Percentiles rank a stretch among this genome's conserved stretches.
Conservation (phyloP, 2,888 invertebrate genomes). For the Eristalis arbustorum region DNA sequence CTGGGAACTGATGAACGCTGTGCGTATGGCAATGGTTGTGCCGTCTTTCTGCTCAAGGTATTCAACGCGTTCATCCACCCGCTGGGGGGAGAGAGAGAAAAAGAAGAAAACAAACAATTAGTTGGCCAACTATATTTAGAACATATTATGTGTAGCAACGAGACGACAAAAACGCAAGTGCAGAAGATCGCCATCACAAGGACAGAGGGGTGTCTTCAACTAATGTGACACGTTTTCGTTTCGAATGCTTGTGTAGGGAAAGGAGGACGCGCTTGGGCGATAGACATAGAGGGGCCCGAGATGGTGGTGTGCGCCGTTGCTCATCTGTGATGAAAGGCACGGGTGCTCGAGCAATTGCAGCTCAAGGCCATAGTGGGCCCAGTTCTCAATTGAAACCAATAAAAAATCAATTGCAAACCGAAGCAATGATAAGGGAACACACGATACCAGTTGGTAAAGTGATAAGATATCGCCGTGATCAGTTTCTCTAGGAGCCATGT, state of each 20-base stretch:
- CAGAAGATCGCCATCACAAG: not conserved
- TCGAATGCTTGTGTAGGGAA: not conserved
- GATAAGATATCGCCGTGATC: not conserved
- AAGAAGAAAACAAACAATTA: constrained; percentile 3
- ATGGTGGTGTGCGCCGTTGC: not conserved
- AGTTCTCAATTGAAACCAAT: too few relatives aligned
- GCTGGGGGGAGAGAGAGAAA: constrained; percentile 82
- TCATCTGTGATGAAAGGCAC: too few relatives aligned
- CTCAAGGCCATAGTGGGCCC: too few relatives aligned
- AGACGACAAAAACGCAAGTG: not conserved
- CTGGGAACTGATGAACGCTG: constrained; percentile 94
- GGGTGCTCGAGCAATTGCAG: too few relatives aligned
- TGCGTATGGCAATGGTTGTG: constrained; percentile 89
- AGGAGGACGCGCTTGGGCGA: not conserved
- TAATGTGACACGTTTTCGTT: not conserved
- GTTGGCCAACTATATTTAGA: constrained; percentile 7
- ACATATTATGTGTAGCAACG: not conserved
- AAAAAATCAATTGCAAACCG: too few relatives aligned
- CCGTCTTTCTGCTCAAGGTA: constrained; percentile 87
- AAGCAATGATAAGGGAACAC: not conserved
- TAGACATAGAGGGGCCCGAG: not conserved
- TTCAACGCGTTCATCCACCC: constrained; percentile 93
- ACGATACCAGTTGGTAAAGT: not conserved
- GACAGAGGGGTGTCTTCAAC: not conserved
- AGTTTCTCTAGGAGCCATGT: not conserved